A percentile compares a stretch with the other conserved stretches of the same genome.
Conservation (phyloP, 2,797 vertebrate genomes). For the Chiloscyllium punctatum region DNA sequence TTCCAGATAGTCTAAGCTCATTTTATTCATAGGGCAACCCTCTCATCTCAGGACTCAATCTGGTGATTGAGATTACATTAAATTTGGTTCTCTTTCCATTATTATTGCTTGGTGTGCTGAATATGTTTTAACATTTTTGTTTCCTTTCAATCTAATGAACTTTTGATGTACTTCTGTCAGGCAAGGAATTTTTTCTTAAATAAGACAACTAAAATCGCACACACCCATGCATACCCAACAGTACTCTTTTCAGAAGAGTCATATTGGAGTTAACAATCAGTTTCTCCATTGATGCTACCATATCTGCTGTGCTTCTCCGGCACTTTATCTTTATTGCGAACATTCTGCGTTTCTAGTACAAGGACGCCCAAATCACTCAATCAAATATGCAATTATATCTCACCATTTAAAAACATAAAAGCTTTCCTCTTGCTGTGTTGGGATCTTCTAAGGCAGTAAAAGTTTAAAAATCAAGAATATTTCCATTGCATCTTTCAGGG, state of each 20-base stretch:
- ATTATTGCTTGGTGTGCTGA: no score
- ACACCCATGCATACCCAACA: not conserved
- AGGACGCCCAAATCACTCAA: not conserved
- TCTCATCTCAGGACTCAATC: not conserved
- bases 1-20: not conserved
- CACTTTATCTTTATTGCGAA: no score
- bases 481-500: not conserved
- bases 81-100: no score
- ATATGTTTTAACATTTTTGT: no score
- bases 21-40: not conserved
- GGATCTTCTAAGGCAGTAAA: not conserved
- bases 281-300: no score
- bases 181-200: not conserved
- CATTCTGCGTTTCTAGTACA: not conserved
- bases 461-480: not conserved
- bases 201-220: not conserved
- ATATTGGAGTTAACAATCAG: no score
- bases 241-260: no score
- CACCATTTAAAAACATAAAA: not conserved
- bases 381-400: not conserved
- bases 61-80: not conserved
- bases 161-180: no score
- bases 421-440: not conserved
- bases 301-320: no score
- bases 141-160: no score